phyloP scores from a whole-genome alignment of 2,888 invertebrate genomes.

The Meta bourneti region DNA sequence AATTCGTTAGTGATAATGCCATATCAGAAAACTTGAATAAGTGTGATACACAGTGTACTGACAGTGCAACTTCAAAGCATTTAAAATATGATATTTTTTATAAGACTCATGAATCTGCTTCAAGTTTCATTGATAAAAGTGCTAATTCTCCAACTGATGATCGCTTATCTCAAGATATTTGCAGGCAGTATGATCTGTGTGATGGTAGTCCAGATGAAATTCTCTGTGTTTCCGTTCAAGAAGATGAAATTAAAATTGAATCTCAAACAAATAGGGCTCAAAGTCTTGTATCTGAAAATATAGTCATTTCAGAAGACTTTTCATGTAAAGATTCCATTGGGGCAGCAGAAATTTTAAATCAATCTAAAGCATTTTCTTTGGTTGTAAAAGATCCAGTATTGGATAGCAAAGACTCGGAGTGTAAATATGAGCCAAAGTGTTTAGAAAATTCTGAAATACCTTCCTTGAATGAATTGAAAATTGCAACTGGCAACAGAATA shows the following conservation, averaged over 20 bases:
- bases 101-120: conserved; percentile 21
- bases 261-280: conserved; percentile 11
- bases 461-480: not conserved
- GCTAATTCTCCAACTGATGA: not conserved
- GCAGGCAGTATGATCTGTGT: conserved; percentile 22
- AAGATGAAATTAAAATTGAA: conserved; percentile 25
- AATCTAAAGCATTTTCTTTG: not conserved
- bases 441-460: conserved; percentile 1
- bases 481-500: not conserved
- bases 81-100: conserved; percentile 60
- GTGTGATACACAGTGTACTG: not conserved
- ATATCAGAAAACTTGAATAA: conserved; percentile 6
- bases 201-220: conserved; percentile 56
- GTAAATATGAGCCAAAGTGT: not conserved
- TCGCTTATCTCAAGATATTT: conserved; percentile 8
- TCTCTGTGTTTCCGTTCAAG: conserved; percentile 46
- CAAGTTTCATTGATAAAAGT: conserved; percentile 24
- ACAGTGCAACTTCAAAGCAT: conserved; percentile 27
- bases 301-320: not conserved
- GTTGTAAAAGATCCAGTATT: not conserved
- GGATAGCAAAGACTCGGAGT: not conserved
- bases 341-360: not conserved
- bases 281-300: conserved; percentile 7
- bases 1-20: not conserved
- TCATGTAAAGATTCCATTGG: not conserved